Base-by-base conservation (phyloP, 2,797 vertebrate genomes). In the Zenarchopterus dispar region DNA sequence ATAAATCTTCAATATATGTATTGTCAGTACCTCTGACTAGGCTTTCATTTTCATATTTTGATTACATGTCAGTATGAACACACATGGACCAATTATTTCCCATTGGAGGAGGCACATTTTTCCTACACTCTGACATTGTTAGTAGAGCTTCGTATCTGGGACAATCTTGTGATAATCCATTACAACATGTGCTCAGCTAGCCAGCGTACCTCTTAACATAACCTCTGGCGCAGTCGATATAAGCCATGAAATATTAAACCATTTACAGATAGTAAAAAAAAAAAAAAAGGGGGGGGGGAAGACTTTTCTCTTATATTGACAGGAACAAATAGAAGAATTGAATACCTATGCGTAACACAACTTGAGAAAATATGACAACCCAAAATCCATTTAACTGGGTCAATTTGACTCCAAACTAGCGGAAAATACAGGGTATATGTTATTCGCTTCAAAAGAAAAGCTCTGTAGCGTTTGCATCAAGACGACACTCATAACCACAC, bases 161-260 rank as follows among this genome's bases (percentile, higher is more conserved):
- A 89, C 88, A 89, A 86, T 88, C 89, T 90, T 90, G 85, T 88
- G 88, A 88, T 91, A 90, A 90, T 90, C 88, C 89, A 91, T 91
- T 88, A 90, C 91, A 89, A 91, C 89, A 91, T 87, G 89, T 87
- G 87, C 83, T 88, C 77, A 80, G 82, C 73, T 78, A 76, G 51
- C 75, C 73, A 50, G 67, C 59, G 77, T 69, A 77, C 74, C 59
- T 76, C 56, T 13, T 39, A 15, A 39, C 13, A 39, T 62, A 79
- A 84, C 82, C 85, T 84, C 76, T 85, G 80, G 54, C 45, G 45
- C 39, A 33, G 49, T 73, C 21, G 52, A 67, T 8, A 68, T 63
- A 67, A 52, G 65, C 18, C 49, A 71, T 67, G 24, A 78, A 77
- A 80, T 69, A 70, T 67, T 60, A 11, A 63, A 67, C 56, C 51